Evolutionary conservation across 2,797 vertebrate genomes (phyloP).

Genomic region (Rhodeus uyekii): DNA sequence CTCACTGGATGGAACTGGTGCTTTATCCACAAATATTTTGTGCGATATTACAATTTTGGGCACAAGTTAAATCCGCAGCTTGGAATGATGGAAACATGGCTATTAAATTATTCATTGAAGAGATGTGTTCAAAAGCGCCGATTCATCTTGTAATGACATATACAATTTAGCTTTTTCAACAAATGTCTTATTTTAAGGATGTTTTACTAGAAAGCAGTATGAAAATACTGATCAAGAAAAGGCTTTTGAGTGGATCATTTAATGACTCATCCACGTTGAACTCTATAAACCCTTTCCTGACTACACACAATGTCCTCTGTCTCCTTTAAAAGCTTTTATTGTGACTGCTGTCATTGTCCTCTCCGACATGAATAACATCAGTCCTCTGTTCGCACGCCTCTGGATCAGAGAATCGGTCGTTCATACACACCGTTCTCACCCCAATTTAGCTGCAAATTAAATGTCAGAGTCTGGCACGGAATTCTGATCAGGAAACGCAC

Average conservation of each 20-base stretch:
- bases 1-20: too few species aligned
- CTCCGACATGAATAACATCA: conserved; percentile 6
- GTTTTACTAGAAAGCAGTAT: not conserved
- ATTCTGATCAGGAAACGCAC: conserved; percentile 52
- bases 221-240: not conserved
- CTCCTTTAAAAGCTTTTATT: conserved; percentile 38
- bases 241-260: not conserved
- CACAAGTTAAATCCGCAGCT: too few species aligned
- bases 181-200: not conserved
- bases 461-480: conserved; percentile 65
- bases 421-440: conserved; percentile 63
- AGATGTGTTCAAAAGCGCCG: not conserved
- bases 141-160: not conserved
- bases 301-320: conserved; percentile 23
- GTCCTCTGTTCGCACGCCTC: not conserved
- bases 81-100: too few species aligned
- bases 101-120: not conserved
- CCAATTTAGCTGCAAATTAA: conserved; percentile 76
- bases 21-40: too few species aligned
- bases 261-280: conserved; percentile 8
- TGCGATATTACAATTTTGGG: too few species aligned
- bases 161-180: not conserved
- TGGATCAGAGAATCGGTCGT: conserved; percentile 7
- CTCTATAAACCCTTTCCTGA: not conserved
- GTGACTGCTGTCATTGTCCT: conserved; percentile 27